These are phyloP conservation scores for Xenopus laevis DNA, from an alignment of 2,113 vertebrate genomes.

Conservation along the genomic window DNA sequence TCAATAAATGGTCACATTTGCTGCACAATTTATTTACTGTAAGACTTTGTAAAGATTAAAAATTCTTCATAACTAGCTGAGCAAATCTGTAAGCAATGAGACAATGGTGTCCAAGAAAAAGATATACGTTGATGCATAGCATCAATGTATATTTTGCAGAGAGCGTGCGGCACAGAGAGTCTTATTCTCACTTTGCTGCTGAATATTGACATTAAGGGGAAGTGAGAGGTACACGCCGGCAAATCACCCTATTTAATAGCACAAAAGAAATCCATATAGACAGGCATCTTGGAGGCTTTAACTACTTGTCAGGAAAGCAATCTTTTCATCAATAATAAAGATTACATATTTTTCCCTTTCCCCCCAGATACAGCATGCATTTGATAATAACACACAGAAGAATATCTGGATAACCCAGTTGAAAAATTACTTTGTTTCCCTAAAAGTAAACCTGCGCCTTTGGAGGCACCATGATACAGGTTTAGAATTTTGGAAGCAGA, in stretches of 20 bases:
- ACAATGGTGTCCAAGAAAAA: no score
- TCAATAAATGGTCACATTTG: no score
- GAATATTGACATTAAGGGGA: constrained; percentile 42
- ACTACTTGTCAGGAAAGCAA: constrained; percentile 44
- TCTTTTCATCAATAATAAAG: constrained; percentile 46
- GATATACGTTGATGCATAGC: constrained; percentile 1
- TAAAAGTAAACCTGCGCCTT: constrained; percentile 34
- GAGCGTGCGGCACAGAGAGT: constrained; percentile 7
- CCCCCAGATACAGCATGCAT: constrained; percentile 24
- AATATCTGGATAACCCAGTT: constrained; percentile 19
- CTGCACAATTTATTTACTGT: no score
- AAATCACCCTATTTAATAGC: constrained; percentile 44
- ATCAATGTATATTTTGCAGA: constrained; percentile 23
- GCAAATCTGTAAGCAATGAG: no score
- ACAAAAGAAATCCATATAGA: constrained; percentile 41
- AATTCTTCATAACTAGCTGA: no score
- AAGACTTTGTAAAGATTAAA: no score
- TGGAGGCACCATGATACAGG: background rate
- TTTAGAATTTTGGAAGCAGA: no score
- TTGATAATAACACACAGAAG: constrained; percentile 32
- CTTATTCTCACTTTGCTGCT: constrained; percentile 25
- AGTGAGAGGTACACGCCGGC: constrained; percentile 36
- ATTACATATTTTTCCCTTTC: constrained; percentile 32
- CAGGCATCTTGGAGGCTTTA: constrained; percentile 43
- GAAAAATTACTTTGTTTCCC: constrained; percentile 35